phyloP scores from a whole-genome alignment of 2,113 vertebrate genomes.

The Ramphastos sulfuratus region DNA sequence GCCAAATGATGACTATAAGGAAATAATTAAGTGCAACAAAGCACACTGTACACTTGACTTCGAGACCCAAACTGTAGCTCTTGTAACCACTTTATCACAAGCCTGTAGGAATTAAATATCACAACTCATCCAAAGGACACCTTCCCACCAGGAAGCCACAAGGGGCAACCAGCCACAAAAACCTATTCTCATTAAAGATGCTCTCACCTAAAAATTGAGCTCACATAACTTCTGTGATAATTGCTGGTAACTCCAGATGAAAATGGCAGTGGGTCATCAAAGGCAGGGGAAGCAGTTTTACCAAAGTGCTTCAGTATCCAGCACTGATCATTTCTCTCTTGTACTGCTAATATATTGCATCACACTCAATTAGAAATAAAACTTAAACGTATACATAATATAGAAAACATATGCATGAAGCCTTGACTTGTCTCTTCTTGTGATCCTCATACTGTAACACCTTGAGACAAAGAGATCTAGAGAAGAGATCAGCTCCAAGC shows the following conservation, averaged over 20 bases:
- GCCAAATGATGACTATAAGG: background rate
- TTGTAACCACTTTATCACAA: background rate
- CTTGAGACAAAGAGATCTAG: background rate
- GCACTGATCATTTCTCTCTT: background rate
- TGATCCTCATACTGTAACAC: background rate
- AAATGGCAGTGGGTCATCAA: no score
- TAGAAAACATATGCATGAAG: fast-evolving
- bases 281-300: background rate
- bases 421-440: background rate
- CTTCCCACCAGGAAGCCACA: background rate
- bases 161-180: background rate
- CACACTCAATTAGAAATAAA: background rate
- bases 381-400: fast-evolving
- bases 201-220: background rate
- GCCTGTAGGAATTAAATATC: background rate
- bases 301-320: background rate
- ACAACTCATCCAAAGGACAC: background rate
- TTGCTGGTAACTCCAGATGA: no score
- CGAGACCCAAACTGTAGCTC: background rate
- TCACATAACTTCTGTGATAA: background rate
- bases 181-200: background rate
- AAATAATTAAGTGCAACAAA: background rate
- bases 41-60: background rate
- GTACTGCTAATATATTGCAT: background rate
- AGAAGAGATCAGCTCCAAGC: background rate